phyloP scores from a whole-genome alignment of 2,113 vertebrate genomes.

The Ctenodactylus gundi region DNA sequence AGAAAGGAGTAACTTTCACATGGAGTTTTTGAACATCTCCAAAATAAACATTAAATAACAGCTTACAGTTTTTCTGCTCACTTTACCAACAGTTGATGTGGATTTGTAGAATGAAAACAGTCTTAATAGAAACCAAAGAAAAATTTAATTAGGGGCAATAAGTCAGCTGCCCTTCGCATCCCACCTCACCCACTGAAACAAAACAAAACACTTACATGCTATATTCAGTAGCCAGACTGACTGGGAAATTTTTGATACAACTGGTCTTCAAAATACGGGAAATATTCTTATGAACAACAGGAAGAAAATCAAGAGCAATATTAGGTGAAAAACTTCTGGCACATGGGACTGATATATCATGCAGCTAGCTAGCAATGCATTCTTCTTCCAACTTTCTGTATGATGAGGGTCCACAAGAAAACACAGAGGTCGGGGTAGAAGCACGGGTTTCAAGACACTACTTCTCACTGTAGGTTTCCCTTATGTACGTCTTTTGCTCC shows the following conservation, averaged over 20 bases:
- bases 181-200: background rate
- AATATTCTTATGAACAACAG: background rate
- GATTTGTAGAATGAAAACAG: conserved; percentile 35
- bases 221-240: conserved; percentile 43
- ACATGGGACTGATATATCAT: background rate
- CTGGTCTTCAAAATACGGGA: background rate
- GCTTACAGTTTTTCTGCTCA: conserved; percentile 48
- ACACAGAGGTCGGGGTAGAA: background rate
- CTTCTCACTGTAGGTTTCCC: background rate
- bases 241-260: conserved; percentile 20
- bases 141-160: conserved; percentile 40
- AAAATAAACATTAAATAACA: conserved; percentile 37
- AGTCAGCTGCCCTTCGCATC: background rate
- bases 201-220: background rate
- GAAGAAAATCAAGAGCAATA: background rate
- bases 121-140: conserved; percentile 55
- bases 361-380: background rate
- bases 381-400: background rate
- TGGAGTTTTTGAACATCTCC: conserved; percentile 26
- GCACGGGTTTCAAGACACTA: background rate
- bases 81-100: conserved; percentile 23
- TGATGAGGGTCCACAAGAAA: background rate
- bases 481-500: background rate
- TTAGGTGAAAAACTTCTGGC: background rate
- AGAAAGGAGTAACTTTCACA: conserved; percentile 38